Base-by-base conservation (phyloP, 2,797 vertebrate genomes). In the Lacerta bilineata region DNA sequence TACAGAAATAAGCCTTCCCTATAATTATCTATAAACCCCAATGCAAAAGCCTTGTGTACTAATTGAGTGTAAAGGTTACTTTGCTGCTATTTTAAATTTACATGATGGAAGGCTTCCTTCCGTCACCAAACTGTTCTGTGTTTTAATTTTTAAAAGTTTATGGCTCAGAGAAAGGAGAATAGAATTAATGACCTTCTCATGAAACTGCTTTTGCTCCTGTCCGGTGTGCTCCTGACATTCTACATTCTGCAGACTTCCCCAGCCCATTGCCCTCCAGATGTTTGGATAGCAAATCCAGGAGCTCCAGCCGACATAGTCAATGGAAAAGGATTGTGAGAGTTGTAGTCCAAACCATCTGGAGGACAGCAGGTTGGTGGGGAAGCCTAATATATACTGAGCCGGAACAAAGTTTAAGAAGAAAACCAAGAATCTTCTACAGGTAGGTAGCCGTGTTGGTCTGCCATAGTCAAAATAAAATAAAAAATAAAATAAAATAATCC, bases 21-120 rank as follows among this genome's bases (percentile, higher is more conserved):
- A 64, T 80, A 92, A 82, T 92, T 93, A 94, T 68, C 79, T 79
- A 93, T 23, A 87, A 95, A 79, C 27, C 2, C 66, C 66, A 29
- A 86, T 92, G 84, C 85, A 87, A 95, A 93, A 75, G 84, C 88
- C 91, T 84, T 43, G 9, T 92, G 86, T 3, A 93, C 90, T 93
- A 93, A 95, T 94, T 95, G 94, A 94, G 87, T 92, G 94, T 93
- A 96, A 96, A 96, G 93, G 95, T 94, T 94, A 95, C 0, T 7
- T 71, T 84, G 82, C 76, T 91, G 91, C 83, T 91, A 94, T 94
- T 93, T 84, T 90, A 87, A 93, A 92, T 68, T 88, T 81, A 87
- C 69, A 50, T 72, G 86, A 87, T 86, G 90, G 90, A 90, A 89
- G 59, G 92, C 46, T 88, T 83, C 90, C 91, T 94, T 93, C 91